Conservation (phyloP, 2,113 vertebrate genomes). For the Ochotona curzoniae region DNA sequence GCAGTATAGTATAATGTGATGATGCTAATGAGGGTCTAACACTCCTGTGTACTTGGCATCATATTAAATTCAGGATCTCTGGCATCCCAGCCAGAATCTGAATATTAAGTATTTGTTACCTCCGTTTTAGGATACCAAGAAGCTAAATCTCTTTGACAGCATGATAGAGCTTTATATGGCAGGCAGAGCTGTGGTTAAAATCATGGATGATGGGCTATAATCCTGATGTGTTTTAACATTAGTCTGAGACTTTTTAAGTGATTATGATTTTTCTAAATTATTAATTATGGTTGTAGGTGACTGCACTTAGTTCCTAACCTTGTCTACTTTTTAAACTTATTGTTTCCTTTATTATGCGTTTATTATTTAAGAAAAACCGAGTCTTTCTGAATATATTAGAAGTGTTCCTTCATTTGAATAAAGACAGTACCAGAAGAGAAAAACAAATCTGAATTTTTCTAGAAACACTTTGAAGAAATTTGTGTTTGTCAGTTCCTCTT, state of each 20-base stretch:
- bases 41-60: background rate
- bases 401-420: constrained; percentile 36
- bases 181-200: background rate
- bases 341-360: background rate
- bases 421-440: constrained; percentile 25
- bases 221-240: background rate
- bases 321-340: background rate
- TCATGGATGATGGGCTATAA: background rate
- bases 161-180: background rate
- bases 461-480: constrained; percentile 40
- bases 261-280: constrained; percentile 12
- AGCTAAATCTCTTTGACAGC: background rate
- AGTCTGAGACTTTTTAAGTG: background rate
- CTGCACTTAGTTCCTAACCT: background rate
- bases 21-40: background rate
- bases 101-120: background rate
- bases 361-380: constrained; percentile 45
- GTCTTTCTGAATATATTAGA: background rate
- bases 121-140: background rate
- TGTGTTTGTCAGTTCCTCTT: background rate
- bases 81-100: background rate
- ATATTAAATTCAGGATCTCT: background rate
- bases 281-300: background rate
- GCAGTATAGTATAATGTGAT: background rate
- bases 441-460: constrained; percentile 12